Evolutionary conservation across 2,888 invertebrate species (phyloP).

Genomic region (Pachliopta kotzebuea): DNA sequence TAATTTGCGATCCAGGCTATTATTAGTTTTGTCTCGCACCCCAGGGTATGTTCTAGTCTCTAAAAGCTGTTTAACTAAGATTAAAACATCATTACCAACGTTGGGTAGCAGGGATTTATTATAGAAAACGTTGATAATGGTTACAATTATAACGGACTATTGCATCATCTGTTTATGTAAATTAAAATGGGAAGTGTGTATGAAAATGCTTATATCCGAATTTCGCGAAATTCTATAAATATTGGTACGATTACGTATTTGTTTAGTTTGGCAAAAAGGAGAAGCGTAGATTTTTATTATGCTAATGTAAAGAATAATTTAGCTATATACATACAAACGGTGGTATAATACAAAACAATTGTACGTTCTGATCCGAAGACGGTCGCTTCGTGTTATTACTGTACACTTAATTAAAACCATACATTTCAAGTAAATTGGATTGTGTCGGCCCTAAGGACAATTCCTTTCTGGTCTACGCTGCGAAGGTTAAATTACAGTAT

Average conservation of each 20-base stretch:
- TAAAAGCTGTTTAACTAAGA: not conserved
- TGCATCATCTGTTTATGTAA: too few relatives aligned
- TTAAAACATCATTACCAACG: not conserved
- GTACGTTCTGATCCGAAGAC: not conserved
- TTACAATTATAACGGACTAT: too few relatives aligned
- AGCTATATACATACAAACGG: too few relatives aligned
- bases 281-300: too few relatives aligned
- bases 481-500: slow-evolving; percentile 3
- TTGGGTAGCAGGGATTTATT: not conserved
- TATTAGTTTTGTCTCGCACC: not conserved
- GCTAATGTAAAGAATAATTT: too few relatives aligned
- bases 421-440: slow-evolving; percentile 21
- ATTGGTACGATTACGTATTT: too few relatives aligned
- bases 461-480: not conserved
- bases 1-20: slow-evolving; percentile 11
- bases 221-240: too few relatives aligned
- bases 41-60: not conserved
- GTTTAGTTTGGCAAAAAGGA: too few relatives aligned
- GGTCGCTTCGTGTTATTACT: slow-evolving; percentile 7
- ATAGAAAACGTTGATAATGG: not conserved
- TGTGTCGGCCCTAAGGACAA: not conserved
- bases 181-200: too few relatives aligned
- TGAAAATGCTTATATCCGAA: too few relatives aligned
- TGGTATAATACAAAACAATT: not conserved
- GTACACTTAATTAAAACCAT: slow-evolving; percentile 23